These are phyloP conservation scores for Operophtera brumata DNA, from an alignment of 2,888 invertebrate species.

Conservation along the genomic window DNA sequence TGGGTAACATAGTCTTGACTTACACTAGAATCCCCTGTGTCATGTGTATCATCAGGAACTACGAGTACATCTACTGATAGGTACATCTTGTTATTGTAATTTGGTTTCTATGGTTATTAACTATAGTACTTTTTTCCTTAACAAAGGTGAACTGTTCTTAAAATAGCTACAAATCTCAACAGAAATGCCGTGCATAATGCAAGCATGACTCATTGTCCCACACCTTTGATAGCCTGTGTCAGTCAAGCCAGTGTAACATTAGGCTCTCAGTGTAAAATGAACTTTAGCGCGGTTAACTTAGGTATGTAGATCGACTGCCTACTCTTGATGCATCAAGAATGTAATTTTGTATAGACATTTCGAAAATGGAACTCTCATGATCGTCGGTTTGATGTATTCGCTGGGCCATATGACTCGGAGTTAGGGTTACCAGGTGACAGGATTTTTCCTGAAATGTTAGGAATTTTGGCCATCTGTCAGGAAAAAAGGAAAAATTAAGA, in stretches of 20 bases:
- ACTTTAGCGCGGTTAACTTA: not conserved
- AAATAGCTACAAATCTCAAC: slow-evolving; percentile 16
- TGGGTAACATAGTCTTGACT: no score
- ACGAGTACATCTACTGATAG: no score
- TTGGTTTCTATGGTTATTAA: not conserved
- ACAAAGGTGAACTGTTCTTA: slow-evolving; percentile 1
- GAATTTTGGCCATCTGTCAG: no score
- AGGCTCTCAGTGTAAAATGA: not conserved
- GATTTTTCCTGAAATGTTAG: no score
- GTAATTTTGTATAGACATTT: no score
- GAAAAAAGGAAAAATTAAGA: no score
- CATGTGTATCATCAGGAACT: no score
- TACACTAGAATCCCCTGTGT: no score
- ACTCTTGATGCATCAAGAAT: not conserved
- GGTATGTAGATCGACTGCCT: not conserved
- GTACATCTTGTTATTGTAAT: not conserved
- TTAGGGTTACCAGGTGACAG: no score
- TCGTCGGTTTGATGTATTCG: no score
- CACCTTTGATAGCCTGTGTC: slow-evolving; percentile 17
- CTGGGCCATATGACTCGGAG: no score
- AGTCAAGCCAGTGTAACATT: not conserved
- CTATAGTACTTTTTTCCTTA: slow-evolving; percentile 2
- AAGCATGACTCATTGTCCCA: slow-evolving; percentile 26
- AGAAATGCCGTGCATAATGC: slow-evolving; percentile 23
- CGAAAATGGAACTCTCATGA: no score